phyloP scores from a whole-genome alignment of 2,113 vertebrate species.

The Forbesichthys agassizii region DNA sequence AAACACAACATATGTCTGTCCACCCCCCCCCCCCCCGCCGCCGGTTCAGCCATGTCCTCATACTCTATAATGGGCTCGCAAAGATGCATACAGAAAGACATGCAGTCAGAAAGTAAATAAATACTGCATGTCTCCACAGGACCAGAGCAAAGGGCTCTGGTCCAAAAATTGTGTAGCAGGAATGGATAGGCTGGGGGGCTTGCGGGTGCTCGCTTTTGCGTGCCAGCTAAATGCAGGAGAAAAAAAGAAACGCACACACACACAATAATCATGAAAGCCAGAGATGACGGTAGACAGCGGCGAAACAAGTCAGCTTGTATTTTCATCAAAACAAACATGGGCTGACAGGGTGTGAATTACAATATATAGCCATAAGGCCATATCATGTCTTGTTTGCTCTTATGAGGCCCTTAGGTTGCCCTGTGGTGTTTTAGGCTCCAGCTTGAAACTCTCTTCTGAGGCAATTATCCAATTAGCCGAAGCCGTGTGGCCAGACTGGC shows the following conservation, averaged over 20 bases:
- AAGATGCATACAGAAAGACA: conserved; percentile 10
- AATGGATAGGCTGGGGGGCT: conserved; percentile 36
- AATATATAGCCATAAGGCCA: conserved; percentile 15
- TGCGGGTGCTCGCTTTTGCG: conserved; percentile 59
- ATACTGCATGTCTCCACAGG: conserved; percentile 66
- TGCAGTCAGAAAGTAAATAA: conserved; percentile 42
- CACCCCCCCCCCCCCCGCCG: neutral
- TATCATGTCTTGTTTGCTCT: conserved; percentile 36
- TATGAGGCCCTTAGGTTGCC: conserved; percentile 35
- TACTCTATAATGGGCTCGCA: conserved; percentile 19
- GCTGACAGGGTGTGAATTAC: conserved; percentile 35
- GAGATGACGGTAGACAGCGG: conserved; percentile 42
- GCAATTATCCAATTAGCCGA: conserved; percentile 73
- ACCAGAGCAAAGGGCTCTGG: conserved; percentile 31
- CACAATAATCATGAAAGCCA: conserved; percentile 38
- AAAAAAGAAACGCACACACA: conserved; percentile 50
- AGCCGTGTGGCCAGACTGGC: conserved; percentile 45
- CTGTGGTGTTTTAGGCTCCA: conserved; percentile 25
- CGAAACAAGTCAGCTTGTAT: conserved; percentile 45
- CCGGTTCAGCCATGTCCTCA: conserved; percentile 19
- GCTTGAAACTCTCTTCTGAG: conserved; percentile 52
- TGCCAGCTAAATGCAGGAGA: conserved; percentile 66
- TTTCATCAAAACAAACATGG: conserved; percentile 58
- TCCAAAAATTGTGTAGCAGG: conserved; percentile 27
- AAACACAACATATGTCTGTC: too few relatives aligned